phyloP scores from a whole-genome alignment of 37 sponge, comb jelly and placozoan genomes.

The Oopsacas minuta region DNA sequence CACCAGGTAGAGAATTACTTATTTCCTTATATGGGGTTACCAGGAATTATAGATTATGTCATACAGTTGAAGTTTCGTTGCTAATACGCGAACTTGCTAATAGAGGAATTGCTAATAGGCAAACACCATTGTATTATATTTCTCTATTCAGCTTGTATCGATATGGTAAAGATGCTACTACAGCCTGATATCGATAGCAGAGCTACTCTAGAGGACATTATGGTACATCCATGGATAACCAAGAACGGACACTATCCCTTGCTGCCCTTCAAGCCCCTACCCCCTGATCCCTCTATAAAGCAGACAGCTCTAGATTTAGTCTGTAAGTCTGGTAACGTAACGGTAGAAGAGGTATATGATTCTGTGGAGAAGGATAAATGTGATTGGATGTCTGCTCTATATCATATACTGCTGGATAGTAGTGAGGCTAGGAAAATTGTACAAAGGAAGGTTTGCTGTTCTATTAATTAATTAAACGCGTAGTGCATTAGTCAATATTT shows the following conservation, averaged over 20 bases:
- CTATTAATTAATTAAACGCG: no score
- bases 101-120: no score
- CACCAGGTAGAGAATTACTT: no score
- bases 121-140: no score
- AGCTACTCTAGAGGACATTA: constrained; percentile 46
- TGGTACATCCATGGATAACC: constrained; percentile 90
- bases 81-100: no score
- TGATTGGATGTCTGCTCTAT: constrained; percentile 95
- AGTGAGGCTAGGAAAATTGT: constrained; percentile 60
- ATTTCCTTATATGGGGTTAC: no score
- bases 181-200: constrained; percentile 63
- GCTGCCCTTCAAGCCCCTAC: constrained; percentile 47
- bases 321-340: constrained; percentile 49
- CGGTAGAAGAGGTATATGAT: constrained; percentile 50
- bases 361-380: constrained; percentile 71
- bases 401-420: constrained; percentile 78
- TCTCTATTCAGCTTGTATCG: constrained; percentile 19
- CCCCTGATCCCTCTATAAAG: constrained; percentile 39
- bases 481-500: no score
- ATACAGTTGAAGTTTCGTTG: no score
- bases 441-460: constrained; percentile 21
- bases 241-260: constrained; percentile 68
- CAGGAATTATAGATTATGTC: no score
- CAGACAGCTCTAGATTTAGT: constrained; percentile 62
- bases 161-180: constrained; percentile 34